Evolutionary conservation across 1,140 invertebrate genomes (phyloP).

Genomic region (Oedothorax gibbosus): DNA sequence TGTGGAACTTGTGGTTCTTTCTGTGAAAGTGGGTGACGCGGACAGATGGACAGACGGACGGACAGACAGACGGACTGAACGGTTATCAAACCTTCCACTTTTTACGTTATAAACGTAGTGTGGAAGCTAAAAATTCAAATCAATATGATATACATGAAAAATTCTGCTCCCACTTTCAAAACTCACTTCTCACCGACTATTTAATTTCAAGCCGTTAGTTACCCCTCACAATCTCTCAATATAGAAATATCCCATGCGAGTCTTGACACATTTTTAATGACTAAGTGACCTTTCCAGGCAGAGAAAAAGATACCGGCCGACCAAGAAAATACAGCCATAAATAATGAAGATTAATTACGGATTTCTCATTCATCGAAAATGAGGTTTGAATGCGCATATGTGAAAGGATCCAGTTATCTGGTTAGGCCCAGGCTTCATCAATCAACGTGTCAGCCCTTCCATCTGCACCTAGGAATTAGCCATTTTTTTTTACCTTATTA

Average conservation of each 20-base stretch:
- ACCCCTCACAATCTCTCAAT: no score
- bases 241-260: neutral
- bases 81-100: no score
- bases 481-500: neutral
- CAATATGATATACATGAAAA: no score
- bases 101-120: no score
- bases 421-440: slow-evolving; percentile 50
- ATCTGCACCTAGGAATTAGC: slow-evolving; percentile 51
- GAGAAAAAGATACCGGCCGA: slow-evolving; percentile 30
- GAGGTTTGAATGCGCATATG: slow-evolving; percentile 22
- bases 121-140: no score
- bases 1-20: no score
- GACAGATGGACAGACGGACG: no score
- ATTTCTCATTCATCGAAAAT: slow-evolving; percentile 40
- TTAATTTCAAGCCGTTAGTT: no score
- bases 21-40: no score
- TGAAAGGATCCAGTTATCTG: slow-evolving; percentile 38
- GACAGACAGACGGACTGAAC: no score
- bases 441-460: slow-evolving; percentile 43
- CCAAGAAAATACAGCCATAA: slow-evolving; percentile 41
- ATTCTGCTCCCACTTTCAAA: no score
- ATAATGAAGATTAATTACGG: slow-evolving; percentile 59
- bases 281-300: slow-evolving; percentile 40
- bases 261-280: slow-evolving; percentile 31
- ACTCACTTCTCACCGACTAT: no score